A percentile compares a stretch with the other conserved stretches of the same genome.
Evolutionary conservation across 2,113 vertebrate genomes (phyloP).

Genomic region (Rhipidura dahli): DNA sequence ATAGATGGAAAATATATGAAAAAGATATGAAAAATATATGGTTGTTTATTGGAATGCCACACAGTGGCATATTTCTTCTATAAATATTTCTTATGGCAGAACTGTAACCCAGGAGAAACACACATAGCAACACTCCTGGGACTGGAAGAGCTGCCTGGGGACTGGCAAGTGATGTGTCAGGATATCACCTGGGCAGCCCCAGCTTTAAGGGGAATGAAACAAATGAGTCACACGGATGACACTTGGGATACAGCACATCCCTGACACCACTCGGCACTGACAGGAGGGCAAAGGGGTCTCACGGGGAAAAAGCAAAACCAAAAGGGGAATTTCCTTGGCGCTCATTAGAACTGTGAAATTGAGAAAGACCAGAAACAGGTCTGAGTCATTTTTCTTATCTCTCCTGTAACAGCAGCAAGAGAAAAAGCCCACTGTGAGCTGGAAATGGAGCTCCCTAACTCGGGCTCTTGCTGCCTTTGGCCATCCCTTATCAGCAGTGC

Average conservation of each 20-base stretch:
- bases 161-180: neutral
- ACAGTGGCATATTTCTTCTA: neutral
- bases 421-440: neutral
- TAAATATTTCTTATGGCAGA: neutral
- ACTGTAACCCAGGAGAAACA: neutral
- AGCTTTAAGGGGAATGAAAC: neutral
- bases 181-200: neutral
- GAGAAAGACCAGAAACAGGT: neutral
- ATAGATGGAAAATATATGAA: too few relatives aligned
- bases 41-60: neutral
- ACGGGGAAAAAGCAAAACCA: neutral
- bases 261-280: neutral
- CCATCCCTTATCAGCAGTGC: neutral
- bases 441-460: neutral
- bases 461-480: neutral
- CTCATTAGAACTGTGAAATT: neutral
- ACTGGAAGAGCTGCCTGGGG: neutral
- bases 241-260: neutral
- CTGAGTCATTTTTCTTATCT: neutral
- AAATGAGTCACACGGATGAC: neutral
- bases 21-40: neutral
- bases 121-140: neutral
- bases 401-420: neutral
- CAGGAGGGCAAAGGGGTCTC: accelerated
- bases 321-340: neutral